Conservation (phyloP, 2,113 vertebrate genomes). For the Isichthys henryi region DNA sequence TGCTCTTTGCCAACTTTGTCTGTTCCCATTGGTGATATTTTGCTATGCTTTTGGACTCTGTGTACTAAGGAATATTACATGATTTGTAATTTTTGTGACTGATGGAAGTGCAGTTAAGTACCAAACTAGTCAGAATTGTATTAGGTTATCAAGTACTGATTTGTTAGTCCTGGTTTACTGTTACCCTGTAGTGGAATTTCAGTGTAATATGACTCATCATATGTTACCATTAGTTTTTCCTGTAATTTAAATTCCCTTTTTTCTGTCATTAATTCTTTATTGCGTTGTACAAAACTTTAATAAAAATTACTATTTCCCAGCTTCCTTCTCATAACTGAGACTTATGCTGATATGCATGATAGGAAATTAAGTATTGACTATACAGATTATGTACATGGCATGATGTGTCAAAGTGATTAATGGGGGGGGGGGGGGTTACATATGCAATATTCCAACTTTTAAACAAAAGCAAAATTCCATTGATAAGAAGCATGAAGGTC, state of each 20-base stretch:
- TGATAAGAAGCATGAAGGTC: neutral
- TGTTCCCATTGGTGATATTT: neutral
- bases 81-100: neutral
- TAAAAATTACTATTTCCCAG: neutral
- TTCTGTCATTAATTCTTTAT: neutral
- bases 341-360: neutral
- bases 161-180: neutral
- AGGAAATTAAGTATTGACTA: neutral
- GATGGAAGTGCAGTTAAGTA: neutral
- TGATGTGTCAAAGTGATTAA: neutral
- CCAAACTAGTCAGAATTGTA: neutral
- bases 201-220: neutral
- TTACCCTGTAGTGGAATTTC: neutral
- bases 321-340: neutral
- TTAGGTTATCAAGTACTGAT: neutral
- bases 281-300: neutral
- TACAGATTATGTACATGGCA: neutral
- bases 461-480: neutral
- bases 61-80: neutral
- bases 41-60: neutral
- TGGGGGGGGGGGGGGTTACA: neutral
- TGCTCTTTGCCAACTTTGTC: neutral
- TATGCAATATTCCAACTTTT: neutral
- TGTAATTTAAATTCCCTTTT: neutral
- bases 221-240: neutral